These are phyloP conservation scores for Vireo griseus DNA, from an alignment of 2,797 vertebrate species.

Conservation along the genomic window DNA sequence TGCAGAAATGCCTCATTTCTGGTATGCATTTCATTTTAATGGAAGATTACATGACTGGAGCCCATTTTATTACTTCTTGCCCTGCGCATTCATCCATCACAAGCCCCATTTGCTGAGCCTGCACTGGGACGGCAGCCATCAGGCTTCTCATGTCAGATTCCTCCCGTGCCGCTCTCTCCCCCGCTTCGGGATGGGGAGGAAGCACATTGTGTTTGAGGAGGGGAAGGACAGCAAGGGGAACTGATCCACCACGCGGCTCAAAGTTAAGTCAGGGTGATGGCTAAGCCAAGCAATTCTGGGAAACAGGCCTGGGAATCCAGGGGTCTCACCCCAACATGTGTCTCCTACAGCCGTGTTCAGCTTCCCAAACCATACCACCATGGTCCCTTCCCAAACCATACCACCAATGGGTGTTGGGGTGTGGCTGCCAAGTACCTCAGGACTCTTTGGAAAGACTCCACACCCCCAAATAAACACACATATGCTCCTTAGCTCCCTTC, in stretches of 20 bases:
- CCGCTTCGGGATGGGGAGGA: background rate
- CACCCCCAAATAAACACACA: background rate
- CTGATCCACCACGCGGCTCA: background rate
- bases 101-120: constrained; percentile 65
- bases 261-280: background rate
- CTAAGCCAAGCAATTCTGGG: background rate
- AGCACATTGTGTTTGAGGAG: background rate
- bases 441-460: background rate
- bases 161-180: constrained; percentile 14
- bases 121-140: constrained; percentile 60
- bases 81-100: constrained; percentile 69
- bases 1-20: constrained; percentile 71
- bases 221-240: constrained; percentile 17
- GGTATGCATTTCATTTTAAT: constrained; percentile 77
- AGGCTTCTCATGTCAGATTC: constrained; percentile 27
- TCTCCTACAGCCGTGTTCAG: background rate
- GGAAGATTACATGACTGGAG: constrained; percentile 74
- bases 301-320: background rate
- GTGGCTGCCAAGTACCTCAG: rapidly evolving
- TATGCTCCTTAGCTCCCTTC: rapidly evolving
- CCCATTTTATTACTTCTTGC: constrained; percentile 73
- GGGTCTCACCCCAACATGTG: rapidly evolving
- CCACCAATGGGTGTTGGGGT: rapidly evolving
- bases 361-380: background rate
- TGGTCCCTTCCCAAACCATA: background rate